Evolutionary conservation across 2,888 invertebrate genomes (phyloP), one percentile per base, ranked within the genome.

Genomic region (Microplitis manilae): DNA sequence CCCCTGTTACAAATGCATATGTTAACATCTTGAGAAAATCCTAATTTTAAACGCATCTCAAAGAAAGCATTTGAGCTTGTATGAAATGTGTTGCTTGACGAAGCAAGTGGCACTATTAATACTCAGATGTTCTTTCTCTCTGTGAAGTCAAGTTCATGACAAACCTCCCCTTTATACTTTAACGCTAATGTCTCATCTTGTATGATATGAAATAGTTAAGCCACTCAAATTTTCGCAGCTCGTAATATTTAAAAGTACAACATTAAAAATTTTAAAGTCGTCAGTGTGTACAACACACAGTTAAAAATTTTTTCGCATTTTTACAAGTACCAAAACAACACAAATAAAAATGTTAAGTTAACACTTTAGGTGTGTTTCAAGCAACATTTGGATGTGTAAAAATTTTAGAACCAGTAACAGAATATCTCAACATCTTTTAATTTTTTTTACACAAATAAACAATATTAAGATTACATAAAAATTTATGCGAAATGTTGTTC

Each of bases 91-190:
- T 39, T 9, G n/a, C 30, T 30, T 5, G 13, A 13, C 60, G 20
- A 69, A 17, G n/a, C 17, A 60, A 50, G 30, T 41, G 60, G 60
- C n/a, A 50, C 70, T 60, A 70, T 70, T 70, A 40, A 70, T 70
- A 70, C n/a, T 17, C 20, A 15, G 8, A 9, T 68, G 9, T 41
- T 68, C 6, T 68, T 68, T 70, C 30, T 60, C n/a, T 20, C 59
- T 15, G 30, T 60, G 20, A 30, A 70, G 71, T 71, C 71, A 71
- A 71, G 71, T 71, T 71, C 71, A 71, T 61, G 38, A 61, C 60
- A 38, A 30, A 61, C 60, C 15, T 61, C 7, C 61, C 9, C 13
- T 59, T 30, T 61, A 30, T 71, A 9, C 30, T 20, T 8, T 7
- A 6, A 13, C 9, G 9, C 13, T 50, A 13, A 50, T 13, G 13